Evolutionary conservation across 1,140 invertebrate genomes (phyloP).

Genomic region (Leptinotarsa texana): DNA sequence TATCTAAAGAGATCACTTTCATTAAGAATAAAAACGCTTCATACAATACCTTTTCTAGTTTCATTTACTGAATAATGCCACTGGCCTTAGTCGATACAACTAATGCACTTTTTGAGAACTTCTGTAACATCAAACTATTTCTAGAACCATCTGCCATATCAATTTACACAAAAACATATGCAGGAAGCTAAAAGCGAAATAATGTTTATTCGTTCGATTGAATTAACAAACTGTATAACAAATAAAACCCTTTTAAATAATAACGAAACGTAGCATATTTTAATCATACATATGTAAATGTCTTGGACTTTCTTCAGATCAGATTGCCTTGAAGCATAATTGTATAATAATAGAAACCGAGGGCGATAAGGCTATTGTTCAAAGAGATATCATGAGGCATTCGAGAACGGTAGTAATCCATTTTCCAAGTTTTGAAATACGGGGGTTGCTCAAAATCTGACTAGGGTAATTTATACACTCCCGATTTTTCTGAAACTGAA

Average conservation of each 20-base stretch:
- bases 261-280: slow-evolving; percentile 12
- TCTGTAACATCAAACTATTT: no score
- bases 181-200: neutral
- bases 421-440: neutral
- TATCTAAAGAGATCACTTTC: no score
- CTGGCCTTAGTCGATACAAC: no score
- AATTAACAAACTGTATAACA: neutral
- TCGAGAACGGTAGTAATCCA: neutral
- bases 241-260: neutral
- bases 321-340: slow-evolving; percentile 45
- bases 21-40: no score
- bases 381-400: neutral
- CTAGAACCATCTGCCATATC: neutral
- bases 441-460: neutral
- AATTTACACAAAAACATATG: neutral
- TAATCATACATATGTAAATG: slow-evolving; percentile 45
- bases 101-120: no score
- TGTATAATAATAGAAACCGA: slow-evolving; percentile 45
- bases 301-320: slow-evolving; percentile 39
- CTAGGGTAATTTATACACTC: no score
- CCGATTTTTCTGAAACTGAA: no score
- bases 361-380: slow-evolving; percentile 5
- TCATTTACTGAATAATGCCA: no score
- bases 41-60: no score
- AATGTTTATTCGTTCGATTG: neutral